Evolutionary conservation across 1,140 invertebrate genomes (phyloP).

Genomic region (Hesperophylax magnus): DNA sequence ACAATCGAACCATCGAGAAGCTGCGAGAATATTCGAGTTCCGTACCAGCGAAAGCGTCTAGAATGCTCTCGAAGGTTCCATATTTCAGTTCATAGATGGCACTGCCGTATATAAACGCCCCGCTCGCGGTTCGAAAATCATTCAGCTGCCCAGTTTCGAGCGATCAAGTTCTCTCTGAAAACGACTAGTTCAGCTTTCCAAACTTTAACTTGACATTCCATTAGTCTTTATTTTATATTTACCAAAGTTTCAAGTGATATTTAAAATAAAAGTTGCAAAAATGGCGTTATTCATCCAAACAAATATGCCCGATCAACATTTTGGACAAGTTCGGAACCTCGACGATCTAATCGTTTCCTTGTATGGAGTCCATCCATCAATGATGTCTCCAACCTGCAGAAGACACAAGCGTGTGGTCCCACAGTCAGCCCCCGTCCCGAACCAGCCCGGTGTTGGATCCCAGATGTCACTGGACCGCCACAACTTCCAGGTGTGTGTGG

Average conservation of each 20-base stretch:
- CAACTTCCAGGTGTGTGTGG: constrained; percentile 79
- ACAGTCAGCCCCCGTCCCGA: constrained; percentile 38
- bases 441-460: constrained; percentile 61
- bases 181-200: too few species aligned
- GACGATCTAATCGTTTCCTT: background rate
- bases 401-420: constrained; percentile 23
- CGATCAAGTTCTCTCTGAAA: too few species aligned
- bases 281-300: constrained; percentile 30
- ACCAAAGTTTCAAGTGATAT: background rate
- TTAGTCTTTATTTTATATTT: background rate
- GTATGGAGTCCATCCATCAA: background rate
- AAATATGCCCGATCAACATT: constrained; percentile 11
- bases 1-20: background rate
- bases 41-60: too few species aligned
- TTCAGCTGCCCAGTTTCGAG: too few species aligned
- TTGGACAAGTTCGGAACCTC: background rate
- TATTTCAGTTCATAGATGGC: constrained; percentile 21
- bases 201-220: too few species aligned
- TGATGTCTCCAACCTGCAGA: background rate
- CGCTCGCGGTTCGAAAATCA: too few species aligned
- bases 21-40: constrained; percentile 19
- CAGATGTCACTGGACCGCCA: constrained; percentile 70
- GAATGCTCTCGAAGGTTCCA: background rate
- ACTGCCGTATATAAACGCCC: background rate
- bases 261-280: constrained; percentile 2